phyloP scores from a whole-genome alignment of 2,113 vertebrate species.

The Camelus bactrianus region DNA sequence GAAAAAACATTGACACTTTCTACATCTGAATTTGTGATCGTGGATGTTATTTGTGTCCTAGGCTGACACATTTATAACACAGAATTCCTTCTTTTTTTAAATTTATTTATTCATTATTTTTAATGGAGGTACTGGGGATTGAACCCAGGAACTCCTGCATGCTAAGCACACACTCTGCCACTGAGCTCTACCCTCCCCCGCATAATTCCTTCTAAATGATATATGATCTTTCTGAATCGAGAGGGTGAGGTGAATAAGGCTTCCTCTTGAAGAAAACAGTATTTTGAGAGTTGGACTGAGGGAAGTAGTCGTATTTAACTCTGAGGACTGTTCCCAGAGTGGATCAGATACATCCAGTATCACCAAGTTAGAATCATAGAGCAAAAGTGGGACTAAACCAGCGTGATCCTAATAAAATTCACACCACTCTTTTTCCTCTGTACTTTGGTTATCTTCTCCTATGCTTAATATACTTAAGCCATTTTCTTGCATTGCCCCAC shows the following conservation, averaged over 20 bases:
- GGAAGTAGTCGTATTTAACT: neutral
- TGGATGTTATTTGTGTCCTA: neutral
- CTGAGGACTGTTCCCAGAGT: neutral
- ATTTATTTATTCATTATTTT: no score
- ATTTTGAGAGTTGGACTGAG: neutral
- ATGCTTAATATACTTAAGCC: neutral
- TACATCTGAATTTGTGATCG: neutral
- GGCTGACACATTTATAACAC: neutral
- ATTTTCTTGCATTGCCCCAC: slow-evolving; percentile 12
- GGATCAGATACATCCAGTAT: neutral
- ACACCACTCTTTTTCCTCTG: neutral
- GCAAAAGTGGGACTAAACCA: neutral
- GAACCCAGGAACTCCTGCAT: no score
- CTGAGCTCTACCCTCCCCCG: no score
- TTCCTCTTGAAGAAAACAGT: neutral
- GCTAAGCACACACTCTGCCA: no score
- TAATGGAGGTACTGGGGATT: no score
- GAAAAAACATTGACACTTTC: neutral
- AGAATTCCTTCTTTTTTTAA: neutral
- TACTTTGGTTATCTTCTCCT: neutral
- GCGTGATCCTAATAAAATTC: neutral
- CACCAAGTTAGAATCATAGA: neutral
- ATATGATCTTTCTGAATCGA: neutral
- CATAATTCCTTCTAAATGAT: neutral
- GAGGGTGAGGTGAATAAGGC: accelerated